phyloP scores from a whole-genome alignment of 1,140 invertebrate genomes.

The Acromyrmex heyeri region DNA sequence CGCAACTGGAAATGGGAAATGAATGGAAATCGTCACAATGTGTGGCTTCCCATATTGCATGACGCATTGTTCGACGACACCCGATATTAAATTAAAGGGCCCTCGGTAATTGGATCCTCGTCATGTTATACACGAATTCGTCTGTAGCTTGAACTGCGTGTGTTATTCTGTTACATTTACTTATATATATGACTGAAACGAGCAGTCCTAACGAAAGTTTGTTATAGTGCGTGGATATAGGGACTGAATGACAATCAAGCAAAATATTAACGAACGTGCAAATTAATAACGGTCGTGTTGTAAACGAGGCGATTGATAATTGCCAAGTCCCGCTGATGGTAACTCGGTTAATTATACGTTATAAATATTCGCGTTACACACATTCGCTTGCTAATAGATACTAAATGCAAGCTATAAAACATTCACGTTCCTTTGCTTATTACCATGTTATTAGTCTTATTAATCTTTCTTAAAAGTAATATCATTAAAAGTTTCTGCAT shows the following conservation, averaged over 20 bases:
- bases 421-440: slow-evolving; percentile 10
- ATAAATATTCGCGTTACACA: slow-evolving; percentile 49
- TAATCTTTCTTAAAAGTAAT: background rate
- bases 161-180: slow-evolving; percentile 69
- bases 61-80: slow-evolving; percentile 59
- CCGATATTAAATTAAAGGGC: slow-evolving; percentile 67
- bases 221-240: slow-evolving; percentile 36
- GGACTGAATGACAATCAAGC: slow-evolving; percentile 65
- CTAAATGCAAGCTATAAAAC: slow-evolving; percentile 26
- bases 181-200: slow-evolving; percentile 57
- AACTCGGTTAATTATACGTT: slow-evolving; percentile 62
- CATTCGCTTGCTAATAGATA: slow-evolving; percentile 47
- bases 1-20: slow-evolving; percentile 37
- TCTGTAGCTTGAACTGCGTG: slow-evolving; percentile 51
- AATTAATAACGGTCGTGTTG: slow-evolving; percentile 42
- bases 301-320: slow-evolving; percentile 58
- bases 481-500: background rate
- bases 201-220: slow-evolving; percentile 63
- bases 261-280: slow-evolving; percentile 68
- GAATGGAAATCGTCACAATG: slow-evolving; percentile 63
- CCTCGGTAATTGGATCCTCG: slow-evolving; percentile 73
- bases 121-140: slow-evolving; percentile 53
- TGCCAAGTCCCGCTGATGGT: slow-evolving; percentile 54
- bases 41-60: slow-evolving; percentile 56
- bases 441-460: slow-evolving; percentile 1